phyloP scores from a whole-genome alignment of 2,797 vertebrate genomes.

The Scolopax rusticola region DNA sequence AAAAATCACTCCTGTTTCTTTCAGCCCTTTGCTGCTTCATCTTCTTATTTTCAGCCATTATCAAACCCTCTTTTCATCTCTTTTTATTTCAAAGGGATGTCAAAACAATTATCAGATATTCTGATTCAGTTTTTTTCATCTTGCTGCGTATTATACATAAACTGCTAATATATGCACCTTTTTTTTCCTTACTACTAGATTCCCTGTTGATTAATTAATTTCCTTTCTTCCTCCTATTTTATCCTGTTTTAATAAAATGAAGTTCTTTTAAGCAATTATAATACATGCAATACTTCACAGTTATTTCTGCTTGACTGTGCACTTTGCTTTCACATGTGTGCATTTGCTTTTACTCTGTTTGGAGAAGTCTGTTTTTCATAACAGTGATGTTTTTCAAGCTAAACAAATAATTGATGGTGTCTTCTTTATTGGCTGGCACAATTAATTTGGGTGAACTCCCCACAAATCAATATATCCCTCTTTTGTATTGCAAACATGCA shows the following conservation, averaged over 20 bases:
- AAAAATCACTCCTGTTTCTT: not conserved
- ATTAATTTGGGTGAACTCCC: slow-evolving; percentile 12
- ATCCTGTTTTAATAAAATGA: not conserved
- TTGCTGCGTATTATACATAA: not conserved
- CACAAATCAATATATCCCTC: not conserved
- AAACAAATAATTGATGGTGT: slow-evolving; percentile 16
- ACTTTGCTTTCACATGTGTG: not conserved
- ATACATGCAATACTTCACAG: not conserved
- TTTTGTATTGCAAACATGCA: slow-evolving; percentile 34
- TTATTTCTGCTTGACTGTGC: not conserved
- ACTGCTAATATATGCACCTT: not conserved
- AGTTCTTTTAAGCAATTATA: not conserved
- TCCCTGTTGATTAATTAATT: not conserved
- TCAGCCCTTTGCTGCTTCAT: not conserved
- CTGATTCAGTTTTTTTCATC: not conserved
- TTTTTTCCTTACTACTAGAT: not conserved
- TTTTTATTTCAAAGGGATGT: not conserved
- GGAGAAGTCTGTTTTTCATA: slow-evolving; percentile 3
- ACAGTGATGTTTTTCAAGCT: not conserved
- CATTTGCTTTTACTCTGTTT: not conserved
- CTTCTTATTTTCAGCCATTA: not conserved
- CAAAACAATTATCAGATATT: not conserved
- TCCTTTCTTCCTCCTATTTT: not conserved
- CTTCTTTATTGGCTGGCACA: slow-evolving; percentile 16
- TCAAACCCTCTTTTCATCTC: not conserved